Base-by-base conservation (phyloP, 2,113 vertebrate species). In the Labeo catla region DNA sequence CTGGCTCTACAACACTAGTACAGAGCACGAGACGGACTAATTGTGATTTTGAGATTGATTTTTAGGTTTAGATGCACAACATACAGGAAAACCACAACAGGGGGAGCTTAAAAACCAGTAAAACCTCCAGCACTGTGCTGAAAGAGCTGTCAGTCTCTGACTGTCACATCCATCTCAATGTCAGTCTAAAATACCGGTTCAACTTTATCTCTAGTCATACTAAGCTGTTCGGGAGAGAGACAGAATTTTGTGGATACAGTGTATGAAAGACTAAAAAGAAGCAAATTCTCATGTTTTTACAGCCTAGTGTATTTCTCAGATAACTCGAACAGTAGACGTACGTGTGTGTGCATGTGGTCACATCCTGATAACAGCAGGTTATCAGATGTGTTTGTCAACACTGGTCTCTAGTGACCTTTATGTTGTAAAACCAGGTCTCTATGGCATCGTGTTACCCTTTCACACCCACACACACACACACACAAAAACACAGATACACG, bases 401-500 rank as follows among this genome's bases (percentile, higher is more conserved):
- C 12, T 83, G 66, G 63, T 66, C 81, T 83, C 68, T 54, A 13
- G 49, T 84, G 82, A 84, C 66, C 66, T 39, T 36, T 59, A 34
- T 59, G 82, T 73, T 73, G 68, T 73, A 83, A 68, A 83, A 83
- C 66, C 68, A 57, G 5, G 21, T 73, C 82, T 57, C 50, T 39
- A 16, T 73, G 36, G 82, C 54, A 72, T 73, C 15, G 8, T 21
- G 34, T 57, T 34, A 15, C 81, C 65, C 49, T 19, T 4, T 36
- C 19, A 9, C 43, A 52, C 28, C 8, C 39, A 49, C 61, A 34
- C 63, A 6, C 1, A 68, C 65, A 68, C 66, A 57, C 6, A 57
- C 54, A 57, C 16, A 57, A 0, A 57, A 7, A 43, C 65, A 36
- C 15, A 28, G 28, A 28, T 28, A 28, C 28, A 28, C 28, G 2